These are phyloP conservation scores for Yponomeuta plumbellus DNA, from an alignment of 2,888 invertebrate genomes.

Conservation along the genomic window DNA sequence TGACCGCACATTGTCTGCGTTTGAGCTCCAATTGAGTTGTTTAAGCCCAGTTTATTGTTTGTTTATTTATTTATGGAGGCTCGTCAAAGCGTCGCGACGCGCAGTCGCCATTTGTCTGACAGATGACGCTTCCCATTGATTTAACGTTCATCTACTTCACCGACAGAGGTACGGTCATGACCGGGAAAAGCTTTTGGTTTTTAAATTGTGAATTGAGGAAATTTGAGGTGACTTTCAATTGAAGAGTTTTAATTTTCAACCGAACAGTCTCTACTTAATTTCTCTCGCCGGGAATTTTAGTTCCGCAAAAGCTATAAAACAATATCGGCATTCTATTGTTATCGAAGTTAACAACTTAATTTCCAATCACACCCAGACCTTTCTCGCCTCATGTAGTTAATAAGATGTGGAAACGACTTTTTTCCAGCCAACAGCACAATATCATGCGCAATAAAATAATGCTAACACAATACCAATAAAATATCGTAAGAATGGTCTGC, in stretches of 20 bases:
- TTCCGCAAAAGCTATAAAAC: conserved; percentile 10
- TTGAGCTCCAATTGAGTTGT: conserved; percentile 67
- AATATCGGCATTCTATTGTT: conserved; percentile 16
- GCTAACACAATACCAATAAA: conserved; percentile 57
- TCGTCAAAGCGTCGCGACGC: conserved; percentile 27
- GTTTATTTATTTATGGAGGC: conserved; percentile 62
- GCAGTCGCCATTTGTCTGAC: conserved; percentile 17
- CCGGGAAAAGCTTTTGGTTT: not conserved
- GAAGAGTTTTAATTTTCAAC: not conserved
- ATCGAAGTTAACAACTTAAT: conserved; percentile 34
- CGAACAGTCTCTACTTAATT: conserved; percentile 6
- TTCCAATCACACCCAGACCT: conserved; percentile 30
- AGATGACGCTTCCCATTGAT: not conserved
- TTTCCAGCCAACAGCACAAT: conserved; percentile 54
- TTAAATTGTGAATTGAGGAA: not conserved
- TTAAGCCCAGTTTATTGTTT: conserved; percentile 70
- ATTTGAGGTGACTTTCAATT: no score
- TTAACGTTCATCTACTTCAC: not conserved
- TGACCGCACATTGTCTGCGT: conserved; percentile 70
- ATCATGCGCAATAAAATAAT: conserved; percentile 68
- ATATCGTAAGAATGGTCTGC: conserved; percentile 45
- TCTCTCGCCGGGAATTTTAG: conserved; percentile 12
- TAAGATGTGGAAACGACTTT: conserved; percentile 23
- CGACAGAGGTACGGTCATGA: not conserved
- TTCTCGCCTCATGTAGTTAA: conserved; percentile 4